Percentiles rank a stretch among this genome's conserved stretches.
These are phyloP conservation scores for Pollenia griseotomentosa DNA, from an alignment of 2,888 invertebrate species.

Conservation along the genomic window DNA sequence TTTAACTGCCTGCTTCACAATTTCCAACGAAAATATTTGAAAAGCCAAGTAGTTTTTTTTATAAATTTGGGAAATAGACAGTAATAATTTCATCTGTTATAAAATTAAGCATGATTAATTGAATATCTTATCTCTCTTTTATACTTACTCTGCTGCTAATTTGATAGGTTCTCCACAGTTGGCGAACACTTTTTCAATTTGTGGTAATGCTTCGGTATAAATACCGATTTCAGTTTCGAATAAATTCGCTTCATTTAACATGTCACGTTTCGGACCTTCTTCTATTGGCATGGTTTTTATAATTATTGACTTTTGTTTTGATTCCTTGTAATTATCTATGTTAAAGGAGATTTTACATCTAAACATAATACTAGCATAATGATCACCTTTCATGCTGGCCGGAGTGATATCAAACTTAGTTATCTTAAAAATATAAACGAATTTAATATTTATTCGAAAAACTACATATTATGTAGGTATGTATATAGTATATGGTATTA, in stretches of 20 bases:
- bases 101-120: background rate
- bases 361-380: conserved; percentile 77
- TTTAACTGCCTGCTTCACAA: too few species aligned
- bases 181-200: conserved; percentile 74
- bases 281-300: conserved; percentile 75
- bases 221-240: conserved; percentile 77
- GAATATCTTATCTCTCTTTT: too few species aligned
- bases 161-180: conserved; percentile 73
- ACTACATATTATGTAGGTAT: background rate
- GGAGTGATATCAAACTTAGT: conserved; percentile 57
- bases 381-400: conserved; percentile 75
- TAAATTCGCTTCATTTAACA: conserved; percentile 64
- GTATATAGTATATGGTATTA: background rate
- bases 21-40: too few species aligned
- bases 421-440: conserved; percentile 14
- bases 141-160: conserved; percentile 71
- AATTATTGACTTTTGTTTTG: conserved; percentile 68
- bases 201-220: conserved; percentile 75
- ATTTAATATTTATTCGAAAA: background rate
- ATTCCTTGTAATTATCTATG: background rate
- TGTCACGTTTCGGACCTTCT: conserved; percentile 73
- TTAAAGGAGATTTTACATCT: conserved; percentile 71
- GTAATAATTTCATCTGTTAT: background rate
- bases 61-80: too few species aligned
- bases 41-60: too few species aligned